Conservation (phyloP, 2,888 invertebrate species). For the Aspidiotus rigidus region DNA sequence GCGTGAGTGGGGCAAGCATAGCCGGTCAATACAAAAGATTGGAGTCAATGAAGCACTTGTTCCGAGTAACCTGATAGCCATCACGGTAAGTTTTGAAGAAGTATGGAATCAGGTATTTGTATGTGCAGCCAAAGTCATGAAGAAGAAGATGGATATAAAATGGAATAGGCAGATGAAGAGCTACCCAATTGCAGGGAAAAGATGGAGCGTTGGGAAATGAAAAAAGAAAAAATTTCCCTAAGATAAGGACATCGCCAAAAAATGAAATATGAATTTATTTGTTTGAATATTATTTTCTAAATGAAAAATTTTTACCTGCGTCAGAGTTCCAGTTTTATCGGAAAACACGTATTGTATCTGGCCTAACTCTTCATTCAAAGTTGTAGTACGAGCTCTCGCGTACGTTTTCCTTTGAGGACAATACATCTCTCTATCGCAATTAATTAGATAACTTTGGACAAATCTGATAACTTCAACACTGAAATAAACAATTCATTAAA, state of each 20-base stretch:
- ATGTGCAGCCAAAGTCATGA: background rate
- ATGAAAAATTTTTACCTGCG: slow-evolving; percentile 49
- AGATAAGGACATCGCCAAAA: too few species aligned
- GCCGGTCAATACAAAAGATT: too few species aligned
- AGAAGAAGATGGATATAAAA: background rate
- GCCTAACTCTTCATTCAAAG: slow-evolving; percentile 95
- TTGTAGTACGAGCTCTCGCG: slow-evolving; percentile 93
- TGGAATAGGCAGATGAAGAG: too few species aligned
- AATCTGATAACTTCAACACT: slow-evolving; percentile 86
- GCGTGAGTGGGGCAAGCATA: too few species aligned
- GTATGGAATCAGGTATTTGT: too few species aligned
- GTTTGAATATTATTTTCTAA: too few species aligned
- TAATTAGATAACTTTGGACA: slow-evolving; percentile 95
- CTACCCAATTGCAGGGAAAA: too few species aligned
- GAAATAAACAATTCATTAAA: slow-evolving; percentile 34
- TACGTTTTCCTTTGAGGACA: slow-evolving; percentile 79
- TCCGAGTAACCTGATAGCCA: too few species aligned
- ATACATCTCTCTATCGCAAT: slow-evolving; percentile 99
- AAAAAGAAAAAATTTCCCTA: too few species aligned
- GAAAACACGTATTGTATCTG: slow-evolving; percentile 99
- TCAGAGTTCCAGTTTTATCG: slow-evolving; percentile 97
- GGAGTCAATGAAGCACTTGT: too few species aligned
- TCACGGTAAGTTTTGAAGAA: too few species aligned
- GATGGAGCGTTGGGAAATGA: background rate
- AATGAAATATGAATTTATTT: too few species aligned